These are phyloP conservation scores for Microtus ochrogaster DNA, from an alignment of 2,113 vertebrate genomes.

Conservation along the genomic window DNA sequence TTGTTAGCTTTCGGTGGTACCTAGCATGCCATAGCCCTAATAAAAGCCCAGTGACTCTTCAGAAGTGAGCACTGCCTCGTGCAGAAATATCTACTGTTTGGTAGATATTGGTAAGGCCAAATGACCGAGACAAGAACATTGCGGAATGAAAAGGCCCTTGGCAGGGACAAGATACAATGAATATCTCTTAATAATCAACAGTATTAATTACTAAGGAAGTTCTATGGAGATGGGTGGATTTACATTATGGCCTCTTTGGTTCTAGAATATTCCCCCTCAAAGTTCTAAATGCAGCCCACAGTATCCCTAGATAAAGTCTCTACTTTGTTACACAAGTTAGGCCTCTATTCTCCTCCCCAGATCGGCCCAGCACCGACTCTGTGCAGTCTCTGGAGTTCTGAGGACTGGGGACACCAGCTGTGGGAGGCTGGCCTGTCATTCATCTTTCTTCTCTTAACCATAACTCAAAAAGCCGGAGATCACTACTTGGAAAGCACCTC, in stretches of 20 bases:
- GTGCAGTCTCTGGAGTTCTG: constrained; percentile 43
- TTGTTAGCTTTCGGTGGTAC: background rate
- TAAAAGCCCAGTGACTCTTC: background rate
- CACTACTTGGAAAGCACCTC: constrained; percentile 72
- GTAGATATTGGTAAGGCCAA: constrained; percentile 2
- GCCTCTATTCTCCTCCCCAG: background rate
- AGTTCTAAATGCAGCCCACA: background rate
- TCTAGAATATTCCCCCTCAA: background rate
- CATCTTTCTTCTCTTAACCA: constrained; percentile 48
- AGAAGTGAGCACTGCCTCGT: background rate
- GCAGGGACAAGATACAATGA: background rate
- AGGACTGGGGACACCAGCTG: constrained; percentile 60
- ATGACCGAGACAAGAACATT: background rate
- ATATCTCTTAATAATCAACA: background rate
- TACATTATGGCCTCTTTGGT: accelerated
- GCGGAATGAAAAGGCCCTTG: background rate
- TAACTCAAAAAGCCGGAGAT: constrained; percentile 76
- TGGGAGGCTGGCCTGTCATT: constrained; percentile 73
- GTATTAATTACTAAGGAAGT: background rate
- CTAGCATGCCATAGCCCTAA: background rate
- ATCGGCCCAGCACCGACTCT: background rate
- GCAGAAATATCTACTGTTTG: constrained; percentile 55
- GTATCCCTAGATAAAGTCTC: background rate
- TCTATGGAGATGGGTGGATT: background rate
- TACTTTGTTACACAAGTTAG: background rate